Evolutionary conservation across 2,888 invertebrate species (phyloP), one percentile per base, ranked within the genome.

Genomic region (Carpatolechia fugitivella): DNA sequence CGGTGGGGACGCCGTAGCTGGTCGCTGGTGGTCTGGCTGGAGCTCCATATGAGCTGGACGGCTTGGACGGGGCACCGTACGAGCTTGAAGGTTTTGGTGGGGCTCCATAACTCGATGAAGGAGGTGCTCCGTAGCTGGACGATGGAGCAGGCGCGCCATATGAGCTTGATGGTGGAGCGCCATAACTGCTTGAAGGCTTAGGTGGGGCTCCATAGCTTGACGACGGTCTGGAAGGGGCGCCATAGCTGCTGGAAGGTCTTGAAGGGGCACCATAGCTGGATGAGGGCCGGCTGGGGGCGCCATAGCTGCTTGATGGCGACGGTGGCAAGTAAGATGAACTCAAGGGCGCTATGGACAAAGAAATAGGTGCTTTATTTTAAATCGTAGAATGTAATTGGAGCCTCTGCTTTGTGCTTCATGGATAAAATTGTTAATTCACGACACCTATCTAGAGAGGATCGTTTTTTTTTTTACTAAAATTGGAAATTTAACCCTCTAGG

Each of bases 311-410:
- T 16, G 51, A 51, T 4, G 51, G 51, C 10, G 92, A 91, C 16
- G 93, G 93, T 38, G 93, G 92, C 54, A 92, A 82, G 70, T 92
- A 93, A 50, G 89, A 91, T n/a, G 91, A 89, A 54, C 90, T 87
- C 64, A 92, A 63, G 36, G 92, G 92, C 33, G 92, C 92, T 92
- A 83, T 59, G 63, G 76, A 73, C 62, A 80, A 65, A 53, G 65
- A 63, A 49, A 75, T 68, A 14, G 66, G 67, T 61, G 68, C 56
- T 68, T 65, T 60, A 62, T 33, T 49, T 44, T 44, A 33, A 3
- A 18, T 51, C 11, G 51, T 51, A 51, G 33, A 40, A 41, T 40
- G 51, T 40, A 57, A 31, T 38, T 54, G 8, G 16, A 51, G 49
- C 33, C 41, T 49, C 31, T 49, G 30, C 44, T 36, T 4, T 8